phyloP scores from a whole-genome alignment of 2,888 invertebrate species.

The Euplexia lucipara region DNA sequence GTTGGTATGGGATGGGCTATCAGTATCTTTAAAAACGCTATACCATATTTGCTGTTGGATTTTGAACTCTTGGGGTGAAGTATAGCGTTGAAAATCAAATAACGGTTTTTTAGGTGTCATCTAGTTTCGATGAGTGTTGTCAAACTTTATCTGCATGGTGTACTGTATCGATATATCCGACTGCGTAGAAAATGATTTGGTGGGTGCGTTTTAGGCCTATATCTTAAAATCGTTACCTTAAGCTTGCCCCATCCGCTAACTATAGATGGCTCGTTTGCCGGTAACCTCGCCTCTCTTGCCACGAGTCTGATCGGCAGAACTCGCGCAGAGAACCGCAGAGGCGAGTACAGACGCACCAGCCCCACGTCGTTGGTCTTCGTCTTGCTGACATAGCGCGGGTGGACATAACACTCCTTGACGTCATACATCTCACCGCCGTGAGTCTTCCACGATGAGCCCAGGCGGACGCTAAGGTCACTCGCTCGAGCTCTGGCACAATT shows the following conservation, averaged over 20 bases:
- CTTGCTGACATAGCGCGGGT: constrained; percentile 85
- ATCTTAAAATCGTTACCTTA: constrained; percentile 65
- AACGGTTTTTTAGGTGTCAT: no score
- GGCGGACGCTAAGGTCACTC: constrained; percentile 84
- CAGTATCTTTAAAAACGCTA: no score
- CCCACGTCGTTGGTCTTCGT: constrained; percentile 87
- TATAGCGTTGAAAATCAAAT: no score
- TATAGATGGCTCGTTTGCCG: constrained; percentile 78
- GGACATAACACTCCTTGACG: constrained; percentile 83
- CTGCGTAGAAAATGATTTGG: no score
- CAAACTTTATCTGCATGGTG: no score
- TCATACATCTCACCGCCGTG: constrained; percentile 88
- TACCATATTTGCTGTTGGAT: no score
- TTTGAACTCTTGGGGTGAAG: no score
- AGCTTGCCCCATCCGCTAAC: constrained; percentile 89
- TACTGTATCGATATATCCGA: no score
- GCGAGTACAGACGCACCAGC: constrained; percentile 82
- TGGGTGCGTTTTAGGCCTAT: not conserved
- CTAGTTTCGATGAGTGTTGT: no score
- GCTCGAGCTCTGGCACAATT: constrained; percentile 80
- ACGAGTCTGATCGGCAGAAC: constrained; percentile 83
- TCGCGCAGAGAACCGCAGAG: constrained; percentile 81
- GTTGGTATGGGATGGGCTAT: no score
- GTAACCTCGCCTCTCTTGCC: constrained; percentile 71
- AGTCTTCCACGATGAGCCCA: constrained; percentile 88